A percentile compares a stretch with the other conserved stretches of the same genome.
phyloP scores from a whole-genome alignment of 2,797 vertebrate genomes.

The Sebastes ruberrimus region DNA sequence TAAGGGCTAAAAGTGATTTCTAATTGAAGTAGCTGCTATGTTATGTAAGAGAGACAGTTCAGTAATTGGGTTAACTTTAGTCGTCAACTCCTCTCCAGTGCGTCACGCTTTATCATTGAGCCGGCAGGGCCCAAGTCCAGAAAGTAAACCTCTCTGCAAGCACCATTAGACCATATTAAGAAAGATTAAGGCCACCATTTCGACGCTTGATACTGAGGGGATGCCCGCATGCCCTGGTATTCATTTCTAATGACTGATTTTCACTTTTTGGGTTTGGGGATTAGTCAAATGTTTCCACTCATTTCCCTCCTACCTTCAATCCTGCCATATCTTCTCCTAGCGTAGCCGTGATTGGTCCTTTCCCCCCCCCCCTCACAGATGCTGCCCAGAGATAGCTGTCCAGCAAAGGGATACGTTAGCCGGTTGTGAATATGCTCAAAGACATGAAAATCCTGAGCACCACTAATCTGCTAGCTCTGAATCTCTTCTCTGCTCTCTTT shows the following conservation, averaged over 20 bases:
- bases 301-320: conserved; percentile 4
- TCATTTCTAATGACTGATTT: conserved; percentile 63
- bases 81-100: conserved; percentile 14
- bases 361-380: conserved; percentile 3
- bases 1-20: conserved; percentile 7
- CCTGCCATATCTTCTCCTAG: neutral
- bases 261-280: conserved; percentile 57
- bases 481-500: conserved; percentile 24
- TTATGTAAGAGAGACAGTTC: conserved; percentile 47
- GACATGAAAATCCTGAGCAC: conserved; percentile 19
- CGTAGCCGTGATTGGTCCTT: conserved; percentile 7
- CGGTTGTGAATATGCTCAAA: conserved; percentile 35
- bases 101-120: conserved; percentile 34
- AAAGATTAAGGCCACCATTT: conserved; percentile 67
- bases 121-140: conserved; percentile 22
- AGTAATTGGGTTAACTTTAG: conserved; percentile 51
- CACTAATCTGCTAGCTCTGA: conserved; percentile 32
- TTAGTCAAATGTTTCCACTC: conserved; percentile 53
- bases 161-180: conserved; percentile 71
- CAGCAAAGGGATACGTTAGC: conserved; percentile 23
- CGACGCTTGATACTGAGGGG: conserved; percentile 41
- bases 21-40: conserved; percentile 35
- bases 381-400: conserved; percentile 16
- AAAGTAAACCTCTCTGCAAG: conserved; percentile 47
- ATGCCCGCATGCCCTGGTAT: conserved; percentile 29